Evolutionary conservation across 2,797 vertebrate species (phyloP).

Genomic region (Pelodytes ibericus): DNA sequence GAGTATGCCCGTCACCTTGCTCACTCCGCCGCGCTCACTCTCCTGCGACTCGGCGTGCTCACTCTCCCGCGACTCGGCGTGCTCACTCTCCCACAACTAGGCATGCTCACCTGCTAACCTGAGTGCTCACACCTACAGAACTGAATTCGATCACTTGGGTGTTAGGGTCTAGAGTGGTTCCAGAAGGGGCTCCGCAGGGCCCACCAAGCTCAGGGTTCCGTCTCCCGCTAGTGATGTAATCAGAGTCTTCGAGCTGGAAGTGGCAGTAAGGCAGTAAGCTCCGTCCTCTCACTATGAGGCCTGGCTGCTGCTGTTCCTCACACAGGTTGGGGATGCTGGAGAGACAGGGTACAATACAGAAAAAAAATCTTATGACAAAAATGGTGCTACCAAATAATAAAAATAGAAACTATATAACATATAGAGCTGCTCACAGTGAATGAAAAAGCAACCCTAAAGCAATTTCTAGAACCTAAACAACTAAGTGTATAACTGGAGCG

Average conservation of each 20-base stretch:
- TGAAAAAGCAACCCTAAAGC: no score
- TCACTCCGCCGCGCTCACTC: no score
- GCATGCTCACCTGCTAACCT: constrained; percentile 72
- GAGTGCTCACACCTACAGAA: constrained; percentile 71
- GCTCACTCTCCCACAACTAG: no score
- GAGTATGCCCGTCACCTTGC: background rate
- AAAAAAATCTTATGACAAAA: no score
- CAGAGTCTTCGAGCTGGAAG: constrained; percentile 80
- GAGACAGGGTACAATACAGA: no score
- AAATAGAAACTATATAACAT: no score
- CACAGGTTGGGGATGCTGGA: constrained; percentile 82
- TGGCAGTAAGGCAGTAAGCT: constrained; percentile 76
- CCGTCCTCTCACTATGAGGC: constrained; percentile 71
- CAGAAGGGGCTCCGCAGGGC: constrained; percentile 48
- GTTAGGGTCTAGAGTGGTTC: constrained; percentile 63
- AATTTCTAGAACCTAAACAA: no score
- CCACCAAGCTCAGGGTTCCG: constrained; percentile 63
- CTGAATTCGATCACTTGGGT: constrained; percentile 81
- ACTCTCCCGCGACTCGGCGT: no score
- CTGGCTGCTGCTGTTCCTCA: constrained; percentile 62
- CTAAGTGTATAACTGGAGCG: no score
- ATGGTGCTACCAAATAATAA: no score
- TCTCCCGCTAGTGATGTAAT: constrained; percentile 72
- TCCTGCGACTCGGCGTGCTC: no score
- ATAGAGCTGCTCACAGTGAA: no score